Base-by-base conservation (phyloP, 30 jellyfish, hydroid and myxozoan genomes). In the Clytia hemisphaerica region DNA sequence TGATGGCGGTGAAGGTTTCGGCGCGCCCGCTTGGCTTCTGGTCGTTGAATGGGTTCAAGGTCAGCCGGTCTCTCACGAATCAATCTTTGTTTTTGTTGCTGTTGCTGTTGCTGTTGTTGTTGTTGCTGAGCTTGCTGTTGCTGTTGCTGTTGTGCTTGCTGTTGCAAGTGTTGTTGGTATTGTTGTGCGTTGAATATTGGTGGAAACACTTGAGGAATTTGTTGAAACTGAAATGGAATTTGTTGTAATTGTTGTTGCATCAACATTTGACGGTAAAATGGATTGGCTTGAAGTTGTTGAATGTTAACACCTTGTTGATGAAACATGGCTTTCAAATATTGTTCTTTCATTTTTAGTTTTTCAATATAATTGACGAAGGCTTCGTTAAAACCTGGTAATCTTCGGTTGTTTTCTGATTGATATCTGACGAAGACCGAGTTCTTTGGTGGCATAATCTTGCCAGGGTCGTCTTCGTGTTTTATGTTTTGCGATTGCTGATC, bases 351-450 rank as follows among this genome's bases (percentile, higher is more conserved):
- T 31, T 69, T 69, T 21, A 69, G 35, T 32, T 69, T 69, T 10
- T 46, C 72, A 32, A 69, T 50, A 69, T 69, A 75, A 22, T 71
- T 71, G 16, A 55, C 21, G 33, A 69, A 69, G 25, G 81, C 81
- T 16, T 69, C 81, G 4, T 75, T 45, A 51, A 69, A 69, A 14
- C 75, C 46, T 28, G 81, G 81, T 24, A 69, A 51, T 25, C 76
- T n/a, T 69, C 76, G 15, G 26, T 69, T 69, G 19, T 51, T 45
- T 49, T 69, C 81, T 3, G 81, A 48, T 22, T 69, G 75, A 31
- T 69, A 69, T 15, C 81, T 26, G 32, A 69, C 81, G 30, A 69
- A 69, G 26, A 44, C 76, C 5, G 54, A 45, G 33, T 69, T 69
- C 4, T 50, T 69, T 6, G 81, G 81, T 69, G 81, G 81, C 3